Evolutionary conservation across 2,113 vertebrate genomes (phyloP).

Genomic region (Uria lomvia): DNA sequence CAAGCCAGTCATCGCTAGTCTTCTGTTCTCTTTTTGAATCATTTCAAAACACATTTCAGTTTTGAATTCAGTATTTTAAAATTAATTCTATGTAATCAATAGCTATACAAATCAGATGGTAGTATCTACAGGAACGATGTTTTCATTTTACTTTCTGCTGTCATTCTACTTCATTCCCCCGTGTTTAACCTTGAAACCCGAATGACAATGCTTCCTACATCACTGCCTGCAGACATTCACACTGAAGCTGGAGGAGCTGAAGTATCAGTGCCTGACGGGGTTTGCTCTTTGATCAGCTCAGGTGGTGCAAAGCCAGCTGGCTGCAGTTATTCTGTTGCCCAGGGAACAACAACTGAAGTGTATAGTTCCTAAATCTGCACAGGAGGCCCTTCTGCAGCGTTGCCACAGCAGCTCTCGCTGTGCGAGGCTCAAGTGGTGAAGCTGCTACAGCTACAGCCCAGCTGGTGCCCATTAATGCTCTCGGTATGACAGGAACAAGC

Average conservation of each 20-base stretch:
- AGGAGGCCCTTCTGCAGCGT: conserved; percentile 67
- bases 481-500: conserved; percentile 31
- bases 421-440: conserved; percentile 60
- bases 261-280: conserved; percentile 39
- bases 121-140: not conserved
- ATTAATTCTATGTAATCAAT: not conserved
- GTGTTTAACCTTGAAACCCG: conserved; percentile 62
- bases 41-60: not conserved
- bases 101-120: not conserved
- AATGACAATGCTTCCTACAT: conserved; percentile 8
- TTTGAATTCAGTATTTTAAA: not conserved
- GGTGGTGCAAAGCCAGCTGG: conserved; percentile 73
- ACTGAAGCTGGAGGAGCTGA: conserved; percentile 30
- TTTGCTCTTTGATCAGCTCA: conserved; percentile 62
- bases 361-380: conserved; percentile 61
- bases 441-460: conserved; percentile 68
- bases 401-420: conserved; percentile 63
- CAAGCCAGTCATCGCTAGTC: not conserved
- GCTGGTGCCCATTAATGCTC: conserved; percentile 73
- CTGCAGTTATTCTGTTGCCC: conserved; percentile 66
- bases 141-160: not conserved
- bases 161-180: conserved; percentile 8
- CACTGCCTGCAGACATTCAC: conserved; percentile 47
- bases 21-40: not conserved
- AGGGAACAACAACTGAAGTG: conserved; percentile 73